Evolutionary conservation across 1,140 invertebrate genomes (phyloP), one percentile per base, ranked within the genome.

Genomic region (Drepana arcuata): DNA sequence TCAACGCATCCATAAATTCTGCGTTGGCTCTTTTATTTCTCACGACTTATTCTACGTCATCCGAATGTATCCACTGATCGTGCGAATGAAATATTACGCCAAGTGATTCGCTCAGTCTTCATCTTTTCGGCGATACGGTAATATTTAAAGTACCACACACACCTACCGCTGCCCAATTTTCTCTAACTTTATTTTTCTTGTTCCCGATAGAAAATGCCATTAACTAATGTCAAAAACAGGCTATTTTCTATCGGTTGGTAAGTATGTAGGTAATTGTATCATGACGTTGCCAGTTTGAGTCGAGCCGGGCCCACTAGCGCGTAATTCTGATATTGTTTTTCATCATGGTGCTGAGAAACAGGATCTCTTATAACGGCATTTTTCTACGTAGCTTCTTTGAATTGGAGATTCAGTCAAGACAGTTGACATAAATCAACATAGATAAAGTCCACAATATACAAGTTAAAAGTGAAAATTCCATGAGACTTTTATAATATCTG

Each of bases 1-100:
- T 63, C 60, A 69, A 43, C 52, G 70, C 49, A 57, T 67, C 52
- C 57, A 59, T 62, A 64, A 68, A 64, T 64, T 68, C 50, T 49
- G 37, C 31, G 46, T 50, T 57, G 50, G 48, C 35, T 58, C 37
- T 70, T 66, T 63, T 64, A 67, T 63, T 61, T n/a, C 50, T 45
- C 37, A 42, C 41, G 44, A 55, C 45, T 54, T 41, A 42, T 49
- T 51, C 48, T 44, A 38, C 53, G 47, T 51, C 51, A 49, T 59
- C 50, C 40, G 32, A 65, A 65, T 53, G 43, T 57, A 44, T 44
- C 52, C 40, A 54, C 41, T 55, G 61, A 68, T 59, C 54, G 55
- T 32, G 38, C 25, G 38, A 48, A 29, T 61, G 45, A 58, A 63
- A 60, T 58, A 57, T 61, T 59, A n/a, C n/a, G n/a, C n/a, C n/a